Percentiles rank a stretch among this genome's conserved stretches.
phyloP scores from a whole-genome alignment of 2,113 vertebrate species.

The Tretioscincus oriximinensis region DNA sequence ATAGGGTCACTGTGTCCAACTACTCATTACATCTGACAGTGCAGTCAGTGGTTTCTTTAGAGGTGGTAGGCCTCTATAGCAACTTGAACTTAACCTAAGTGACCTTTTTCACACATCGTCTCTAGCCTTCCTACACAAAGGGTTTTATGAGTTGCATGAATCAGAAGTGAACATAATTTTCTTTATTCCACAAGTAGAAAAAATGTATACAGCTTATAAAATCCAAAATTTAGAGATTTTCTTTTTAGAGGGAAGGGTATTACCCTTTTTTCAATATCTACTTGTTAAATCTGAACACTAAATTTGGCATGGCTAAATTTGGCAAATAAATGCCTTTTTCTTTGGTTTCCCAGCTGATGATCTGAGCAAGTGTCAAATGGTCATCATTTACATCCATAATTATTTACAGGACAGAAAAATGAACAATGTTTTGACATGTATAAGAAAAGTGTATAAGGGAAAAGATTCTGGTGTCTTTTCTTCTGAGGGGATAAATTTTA shows the following conservation, averaged over 20 bases:
- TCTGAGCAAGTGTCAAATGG: constrained; percentile 6
- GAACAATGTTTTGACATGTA: not conserved
- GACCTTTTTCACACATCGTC: too few relatives aligned
- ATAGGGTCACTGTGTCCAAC: too few relatives aligned
- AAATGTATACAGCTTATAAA: not conserved
- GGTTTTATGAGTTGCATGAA: not conserved
- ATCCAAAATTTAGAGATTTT: not conserved
- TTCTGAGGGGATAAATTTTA: not conserved
- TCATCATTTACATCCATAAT: constrained; percentile 8
- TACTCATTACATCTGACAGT: too few relatives aligned
- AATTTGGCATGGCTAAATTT: constrained; percentile 3
- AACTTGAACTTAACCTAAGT: too few relatives aligned
- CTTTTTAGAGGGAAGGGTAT: not conserved
- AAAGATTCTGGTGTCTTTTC: constrained; percentile 1
- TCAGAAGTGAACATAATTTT: not conserved
- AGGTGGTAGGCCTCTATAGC: too few relatives aligned
- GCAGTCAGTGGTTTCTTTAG: too few relatives aligned
- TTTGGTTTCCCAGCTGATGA: not conserved
- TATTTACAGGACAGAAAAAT: constrained; percentile 24
- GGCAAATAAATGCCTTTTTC: not conserved
- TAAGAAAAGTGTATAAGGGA: not conserved
- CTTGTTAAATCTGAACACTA: constrained; percentile 8
- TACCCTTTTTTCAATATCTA: not conserved
- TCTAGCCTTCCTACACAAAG: too few relatives aligned
- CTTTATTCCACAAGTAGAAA: not conserved